phyloP scores from a whole-genome alignment of 2,113 vertebrate genomes.

The Lagopus leucura region DNA sequence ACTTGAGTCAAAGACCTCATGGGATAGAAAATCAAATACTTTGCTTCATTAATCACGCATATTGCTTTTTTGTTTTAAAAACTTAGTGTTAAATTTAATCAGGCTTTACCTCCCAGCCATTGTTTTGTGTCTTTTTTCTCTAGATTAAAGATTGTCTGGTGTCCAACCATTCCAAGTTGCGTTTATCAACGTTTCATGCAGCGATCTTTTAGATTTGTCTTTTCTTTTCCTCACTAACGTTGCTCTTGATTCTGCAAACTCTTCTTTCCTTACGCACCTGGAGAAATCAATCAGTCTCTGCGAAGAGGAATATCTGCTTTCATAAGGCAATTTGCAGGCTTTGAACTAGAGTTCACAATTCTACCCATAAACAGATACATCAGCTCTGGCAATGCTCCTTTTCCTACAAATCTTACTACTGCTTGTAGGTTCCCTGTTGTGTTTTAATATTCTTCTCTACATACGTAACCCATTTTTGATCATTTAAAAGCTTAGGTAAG shows the following conservation, averaged over 20 bases:
- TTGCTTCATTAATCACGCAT: conserved; percentile 14
- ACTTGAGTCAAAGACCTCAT: neutral
- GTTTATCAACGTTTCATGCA: conserved; percentile 23
- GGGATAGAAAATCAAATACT: conserved; percentile 7
- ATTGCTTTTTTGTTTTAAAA: neutral
- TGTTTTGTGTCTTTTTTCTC: neutral
- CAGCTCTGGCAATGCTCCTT: neutral
- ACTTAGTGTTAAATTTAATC: neutral
- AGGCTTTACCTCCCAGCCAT: neutral
- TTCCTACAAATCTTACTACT: neutral
- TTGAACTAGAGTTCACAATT: neutral
- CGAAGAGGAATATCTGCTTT: conserved; percentile 7
- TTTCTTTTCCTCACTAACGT: neutral
- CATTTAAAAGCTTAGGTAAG: neutral
- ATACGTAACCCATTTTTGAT: neutral
- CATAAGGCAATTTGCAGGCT: neutral
- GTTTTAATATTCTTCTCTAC: neutral
- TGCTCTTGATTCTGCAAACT: conserved; percentile 15
- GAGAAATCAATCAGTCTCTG: neutral
- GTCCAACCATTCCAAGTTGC: neutral
- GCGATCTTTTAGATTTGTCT: neutral
- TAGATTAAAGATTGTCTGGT: conserved; percentile 17
- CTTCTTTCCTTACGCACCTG: neutral
- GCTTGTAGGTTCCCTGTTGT: neutral
- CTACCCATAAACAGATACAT: neutral